These are phyloP conservation scores for Chelonia mydas DNA, from an alignment of 2,797 vertebrate genomes.

Conservation along the genomic window DNA sequence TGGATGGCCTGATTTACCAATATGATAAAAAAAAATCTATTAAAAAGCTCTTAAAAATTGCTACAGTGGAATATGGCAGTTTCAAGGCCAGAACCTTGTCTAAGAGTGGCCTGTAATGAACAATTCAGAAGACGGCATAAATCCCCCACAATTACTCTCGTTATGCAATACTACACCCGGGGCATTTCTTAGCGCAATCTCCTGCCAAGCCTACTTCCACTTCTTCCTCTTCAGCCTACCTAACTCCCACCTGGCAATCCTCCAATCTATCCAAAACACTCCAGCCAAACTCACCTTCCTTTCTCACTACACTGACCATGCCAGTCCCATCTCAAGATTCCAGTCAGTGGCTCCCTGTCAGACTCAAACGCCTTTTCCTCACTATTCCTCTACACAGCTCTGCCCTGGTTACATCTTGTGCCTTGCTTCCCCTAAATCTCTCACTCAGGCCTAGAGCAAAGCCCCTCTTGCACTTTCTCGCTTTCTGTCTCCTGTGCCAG, in stretches of 20 bases:
- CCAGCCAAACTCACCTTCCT: neutral
- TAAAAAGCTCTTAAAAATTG: neutral
- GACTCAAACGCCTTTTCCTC: neutral
- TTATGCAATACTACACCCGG: neutral
- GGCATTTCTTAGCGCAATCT: neutral
- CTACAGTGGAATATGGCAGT: neutral
- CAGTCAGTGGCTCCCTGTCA: neutral
- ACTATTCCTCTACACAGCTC: neutral
- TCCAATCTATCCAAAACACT: neutral
- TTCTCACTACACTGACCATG: neutral
- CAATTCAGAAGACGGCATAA: neutral
- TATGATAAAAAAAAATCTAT: neutral
- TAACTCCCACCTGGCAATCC: neutral
- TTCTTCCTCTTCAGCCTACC: neutral
- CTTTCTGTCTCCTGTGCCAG: neutral
- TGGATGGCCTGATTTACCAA: neutral
- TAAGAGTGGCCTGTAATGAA: neutral
- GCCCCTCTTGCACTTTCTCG: neutral
- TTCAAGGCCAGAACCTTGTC: neutral
- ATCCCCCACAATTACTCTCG: neutral
- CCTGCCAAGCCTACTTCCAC: neutral
- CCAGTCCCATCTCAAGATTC: rapidly evolving
- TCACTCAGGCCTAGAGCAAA: neutral
- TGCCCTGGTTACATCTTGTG: neutral
- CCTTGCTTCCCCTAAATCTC: neutral